A percentile compares a stretch with the other conserved stretches of the same genome.
Evolutionary conservation across 2,888 invertebrate species (phyloP).

Genomic region (Argyresthia goedartella): DNA sequence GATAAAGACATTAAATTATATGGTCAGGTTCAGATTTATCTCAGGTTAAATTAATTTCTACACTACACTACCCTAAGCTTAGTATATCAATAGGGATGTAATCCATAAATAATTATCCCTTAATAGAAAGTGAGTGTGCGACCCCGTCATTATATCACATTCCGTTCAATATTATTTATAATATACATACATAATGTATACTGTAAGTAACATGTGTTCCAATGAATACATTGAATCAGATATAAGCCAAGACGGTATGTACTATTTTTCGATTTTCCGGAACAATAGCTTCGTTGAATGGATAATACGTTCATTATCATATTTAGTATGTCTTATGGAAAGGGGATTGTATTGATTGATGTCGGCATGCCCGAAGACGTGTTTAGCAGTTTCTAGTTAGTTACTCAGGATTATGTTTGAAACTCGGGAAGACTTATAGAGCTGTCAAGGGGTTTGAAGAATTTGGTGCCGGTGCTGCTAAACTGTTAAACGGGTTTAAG

Average conservation of each 20-base stretch:
- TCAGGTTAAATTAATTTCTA: too few relatives aligned
- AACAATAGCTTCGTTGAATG: conserved; percentile 50
- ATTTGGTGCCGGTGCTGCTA: background rate
- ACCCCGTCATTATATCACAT: too few relatives aligned
- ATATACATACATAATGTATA: background rate
- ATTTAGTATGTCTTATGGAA: conserved; percentile 20
- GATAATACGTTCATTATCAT: conserved; percentile 39
- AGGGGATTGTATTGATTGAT: conserved; percentile 26
- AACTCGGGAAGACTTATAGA: background rate
- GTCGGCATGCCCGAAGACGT: conserved; percentile 8
- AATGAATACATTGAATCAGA: conserved; percentile 58
- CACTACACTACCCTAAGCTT: too few relatives aligned
- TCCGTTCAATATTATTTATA: too few relatives aligned
- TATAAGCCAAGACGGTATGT: conserved; percentile 30
- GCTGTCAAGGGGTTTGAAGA: background rate
- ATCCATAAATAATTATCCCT: too few relatives aligned
- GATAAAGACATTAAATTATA: background rate
- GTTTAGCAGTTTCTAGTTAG: conserved; percentile 1
- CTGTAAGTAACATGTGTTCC: conserved; percentile 19
- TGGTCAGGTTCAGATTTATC: too few relatives aligned
- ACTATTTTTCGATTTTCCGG: conserved; percentile 66
- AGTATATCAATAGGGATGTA: too few relatives aligned
- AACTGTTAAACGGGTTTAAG: background rate
- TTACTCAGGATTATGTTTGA: background rate
- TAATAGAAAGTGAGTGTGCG: too few relatives aligned